These are phyloP conservation scores for Polydrusus pterygomalis DNA, from an alignment of 2,888 invertebrate genomes.

Conservation along the genomic window DNA sequence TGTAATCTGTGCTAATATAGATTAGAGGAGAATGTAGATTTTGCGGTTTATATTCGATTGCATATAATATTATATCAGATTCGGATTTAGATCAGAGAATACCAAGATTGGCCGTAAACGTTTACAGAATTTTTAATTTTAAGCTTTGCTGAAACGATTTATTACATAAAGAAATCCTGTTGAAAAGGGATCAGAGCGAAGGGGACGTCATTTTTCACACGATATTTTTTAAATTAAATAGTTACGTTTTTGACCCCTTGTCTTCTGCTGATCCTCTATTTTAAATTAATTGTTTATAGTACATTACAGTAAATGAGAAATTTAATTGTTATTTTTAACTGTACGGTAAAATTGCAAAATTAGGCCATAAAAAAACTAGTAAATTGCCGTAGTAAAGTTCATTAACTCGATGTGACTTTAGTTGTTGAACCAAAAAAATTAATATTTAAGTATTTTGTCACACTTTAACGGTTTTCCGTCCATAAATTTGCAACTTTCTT, in stretches of 20 bases:
- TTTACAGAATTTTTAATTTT: too few species aligned
- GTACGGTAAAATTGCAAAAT: background rate
- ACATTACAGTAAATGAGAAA: too few species aligned
- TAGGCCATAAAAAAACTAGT: background rate
- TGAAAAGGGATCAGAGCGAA: too few species aligned
- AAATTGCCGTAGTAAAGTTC: slow-evolving; percentile 16
- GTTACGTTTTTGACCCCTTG: too few species aligned
- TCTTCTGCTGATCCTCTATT: too few species aligned
- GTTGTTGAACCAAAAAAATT: slow-evolving; percentile 4
- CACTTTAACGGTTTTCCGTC: slow-evolving; percentile 17
- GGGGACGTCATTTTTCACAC: too few species aligned
- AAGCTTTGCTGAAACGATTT: too few species aligned
- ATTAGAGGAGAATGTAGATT: background rate
- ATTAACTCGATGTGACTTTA: slow-evolving; percentile 15
- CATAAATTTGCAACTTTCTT: slow-evolving; percentile 25
- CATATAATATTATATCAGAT: background rate
- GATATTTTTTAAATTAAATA: too few species aligned
- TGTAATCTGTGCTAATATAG: background rate
- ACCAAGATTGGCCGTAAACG: too few species aligned
- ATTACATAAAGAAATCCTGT: too few species aligned
- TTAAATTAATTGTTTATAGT: too few species aligned
- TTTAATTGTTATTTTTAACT: slow-evolving; percentile 10
- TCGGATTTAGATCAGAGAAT: background rate
- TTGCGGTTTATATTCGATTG: background rate
- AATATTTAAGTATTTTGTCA: slow-evolving; percentile 20